phyloP scores from a whole-genome alignment of 2,113 vertebrate genomes.

The Pedionomus torquatus region DNA sequence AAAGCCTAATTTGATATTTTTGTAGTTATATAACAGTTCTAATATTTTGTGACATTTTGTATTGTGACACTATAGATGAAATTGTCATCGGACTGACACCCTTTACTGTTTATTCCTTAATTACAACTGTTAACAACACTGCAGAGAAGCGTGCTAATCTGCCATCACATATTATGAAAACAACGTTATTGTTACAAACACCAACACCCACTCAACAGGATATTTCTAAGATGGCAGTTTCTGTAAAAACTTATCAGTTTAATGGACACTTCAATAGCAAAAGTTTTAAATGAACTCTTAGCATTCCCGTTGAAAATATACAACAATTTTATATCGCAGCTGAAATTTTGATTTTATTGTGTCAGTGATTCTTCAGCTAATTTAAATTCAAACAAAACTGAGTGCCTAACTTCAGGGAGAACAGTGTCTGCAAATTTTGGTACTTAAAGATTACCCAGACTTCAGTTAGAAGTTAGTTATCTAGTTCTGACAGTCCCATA shows the following conservation, averaged over 20 bases:
- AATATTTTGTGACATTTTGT: conserved; percentile 86
- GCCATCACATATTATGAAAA: conserved; percentile 84
- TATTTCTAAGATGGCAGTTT: conserved; percentile 78
- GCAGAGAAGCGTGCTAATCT: conserved; percentile 80
- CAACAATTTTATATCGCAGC: not conserved
- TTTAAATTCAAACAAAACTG: not conserved
- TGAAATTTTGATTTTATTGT: not conserved
- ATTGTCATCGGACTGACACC: conserved; percentile 86
- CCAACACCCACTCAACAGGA: conserved; percentile 81
- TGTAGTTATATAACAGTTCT: conserved; percentile 81
- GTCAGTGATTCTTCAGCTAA: not conserved
- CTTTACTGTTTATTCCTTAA: conserved; percentile 83
- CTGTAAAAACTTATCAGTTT: conserved; percentile 69
- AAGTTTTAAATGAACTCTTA: conserved; percentile 59
- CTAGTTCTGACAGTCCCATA: not conserved
- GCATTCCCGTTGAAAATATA: conserved; percentile 11
- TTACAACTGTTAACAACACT: conserved; percentile 85
- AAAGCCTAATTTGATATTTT: conserved; percentile 77
- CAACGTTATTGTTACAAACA: conserved; percentile 84
- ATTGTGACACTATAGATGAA: conserved; percentile 85
- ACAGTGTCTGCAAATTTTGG: not conserved
- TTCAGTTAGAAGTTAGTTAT: not conserved
- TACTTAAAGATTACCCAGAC: not conserved
- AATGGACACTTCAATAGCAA: conserved; percentile 58
- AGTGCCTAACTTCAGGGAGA: not conserved